A percentile compares a stretch with the other conserved stretches of the same genome.
Conservation (phyloP, 2,113 vertebrate genomes). For the Indri indri region DNA sequence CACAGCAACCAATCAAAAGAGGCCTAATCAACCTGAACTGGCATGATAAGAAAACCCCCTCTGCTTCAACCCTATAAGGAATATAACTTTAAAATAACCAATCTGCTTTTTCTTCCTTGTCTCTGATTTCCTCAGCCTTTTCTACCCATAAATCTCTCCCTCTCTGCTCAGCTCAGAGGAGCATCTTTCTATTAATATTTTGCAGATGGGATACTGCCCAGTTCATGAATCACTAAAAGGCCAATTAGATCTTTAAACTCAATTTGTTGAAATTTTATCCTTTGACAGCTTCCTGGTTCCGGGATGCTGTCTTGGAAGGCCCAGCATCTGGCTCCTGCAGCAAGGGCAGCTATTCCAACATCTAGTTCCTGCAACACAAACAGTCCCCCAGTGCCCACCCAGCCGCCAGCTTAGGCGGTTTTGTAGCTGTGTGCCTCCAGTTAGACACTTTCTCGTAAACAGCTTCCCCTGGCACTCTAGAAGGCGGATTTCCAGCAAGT, state of each 20-base stretch:
- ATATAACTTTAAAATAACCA: no score
- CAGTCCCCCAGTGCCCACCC: no score
- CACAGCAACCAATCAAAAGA: not conserved
- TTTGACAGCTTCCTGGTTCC: not conserved
- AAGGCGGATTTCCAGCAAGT: not conserved
- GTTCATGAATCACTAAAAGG: not conserved
- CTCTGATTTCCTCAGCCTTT: not conserved
- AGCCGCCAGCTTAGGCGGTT: not conserved
- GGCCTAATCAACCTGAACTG: not conserved
- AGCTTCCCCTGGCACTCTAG: not conserved
- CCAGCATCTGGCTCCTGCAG: not conserved
- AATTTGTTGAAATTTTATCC: not conserved
- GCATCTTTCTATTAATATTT: not conserved
- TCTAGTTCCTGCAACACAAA: no score
- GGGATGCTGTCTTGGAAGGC: not conserved
- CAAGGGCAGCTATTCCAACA: not conserved
- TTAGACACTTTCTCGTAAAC: not conserved
- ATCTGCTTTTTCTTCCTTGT: no score
- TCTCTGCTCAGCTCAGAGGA: not conserved
- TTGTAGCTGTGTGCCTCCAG: not conserved
- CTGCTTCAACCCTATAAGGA: not conserved
- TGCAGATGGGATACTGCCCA: not conserved
- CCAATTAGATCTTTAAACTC: not conserved
- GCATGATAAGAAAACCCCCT: not conserved
- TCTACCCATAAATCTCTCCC: not conserved